phyloP scores from a whole-genome alignment of 2,888 invertebrate genomes.

The Horisme vitalbata region DNA sequence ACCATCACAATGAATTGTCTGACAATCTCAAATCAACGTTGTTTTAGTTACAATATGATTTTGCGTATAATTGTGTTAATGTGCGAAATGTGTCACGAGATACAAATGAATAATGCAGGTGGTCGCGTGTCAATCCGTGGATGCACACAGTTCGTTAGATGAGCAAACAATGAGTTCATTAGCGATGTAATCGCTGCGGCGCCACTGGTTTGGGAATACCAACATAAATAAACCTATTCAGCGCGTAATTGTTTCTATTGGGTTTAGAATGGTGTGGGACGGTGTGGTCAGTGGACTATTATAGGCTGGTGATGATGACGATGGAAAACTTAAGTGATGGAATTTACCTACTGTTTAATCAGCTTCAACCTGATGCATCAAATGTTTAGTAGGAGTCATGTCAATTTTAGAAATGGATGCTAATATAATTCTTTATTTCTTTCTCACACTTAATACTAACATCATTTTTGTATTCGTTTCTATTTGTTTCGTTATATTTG shows the following conservation, averaged over 20 bases:
- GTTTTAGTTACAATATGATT: not conserved
- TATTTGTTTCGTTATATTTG: too few relatives aligned
- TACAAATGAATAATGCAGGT: slow-evolving; percentile 23
- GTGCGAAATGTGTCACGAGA: slow-evolving; percentile 16
- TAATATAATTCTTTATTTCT: too few relatives aligned
- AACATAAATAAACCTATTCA: slow-evolving; percentile 16
- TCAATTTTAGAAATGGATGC: too few relatives aligned
- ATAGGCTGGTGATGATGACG: too few relatives aligned
- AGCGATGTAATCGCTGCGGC: slow-evolving; percentile 72
- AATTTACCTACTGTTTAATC: too few relatives aligned
- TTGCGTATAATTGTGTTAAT: slow-evolving; percentile 10
- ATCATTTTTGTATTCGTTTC: too few relatives aligned
- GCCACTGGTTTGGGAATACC: slow-evolving; percentile 41
- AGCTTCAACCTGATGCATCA: too few relatives aligned
- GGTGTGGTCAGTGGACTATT: too few relatives aligned
- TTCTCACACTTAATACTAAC: too few relatives aligned
- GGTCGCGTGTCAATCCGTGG: slow-evolving; percentile 38
- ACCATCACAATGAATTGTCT: not conserved
- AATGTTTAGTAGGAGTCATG: too few relatives aligned
- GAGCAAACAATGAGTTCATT: slow-evolving; percentile 79
- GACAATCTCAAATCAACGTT: not conserved
- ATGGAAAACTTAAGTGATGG: too few relatives aligned
- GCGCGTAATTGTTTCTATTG: slow-evolving; percentile 15
- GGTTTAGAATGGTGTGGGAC: not conserved
- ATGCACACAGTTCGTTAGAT: slow-evolving; percentile 72